phyloP scores from a whole-genome alignment of 2,888 invertebrate species.

The Tipula helvola region DNA sequence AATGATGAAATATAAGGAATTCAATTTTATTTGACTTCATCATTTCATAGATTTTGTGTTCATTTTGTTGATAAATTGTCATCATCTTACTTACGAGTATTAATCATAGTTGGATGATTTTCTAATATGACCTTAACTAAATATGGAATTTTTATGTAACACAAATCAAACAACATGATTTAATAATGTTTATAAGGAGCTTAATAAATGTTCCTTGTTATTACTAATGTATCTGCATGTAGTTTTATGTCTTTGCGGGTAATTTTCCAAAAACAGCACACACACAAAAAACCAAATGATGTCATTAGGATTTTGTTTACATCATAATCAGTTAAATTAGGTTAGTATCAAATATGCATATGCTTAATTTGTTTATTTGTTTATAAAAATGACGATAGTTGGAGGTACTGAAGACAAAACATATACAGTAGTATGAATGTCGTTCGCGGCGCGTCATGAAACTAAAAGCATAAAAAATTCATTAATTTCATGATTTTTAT shows the following conservation, averaged over 20 bases:
- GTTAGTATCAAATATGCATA: not conserved
- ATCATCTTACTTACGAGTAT: not conserved
- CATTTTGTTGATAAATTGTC: not conserved
- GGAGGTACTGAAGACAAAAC: too few species aligned
- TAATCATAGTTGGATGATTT: not conserved
- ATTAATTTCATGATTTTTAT: not conserved
- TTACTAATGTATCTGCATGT: not conserved
- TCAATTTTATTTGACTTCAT: not conserved
- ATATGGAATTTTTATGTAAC: not conserved
- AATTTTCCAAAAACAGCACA: not conserved
- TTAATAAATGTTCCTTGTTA: not conserved
- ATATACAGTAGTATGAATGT: not conserved
- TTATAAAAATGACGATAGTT: not conserved
- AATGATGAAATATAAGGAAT: not conserved
- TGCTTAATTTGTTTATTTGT: not conserved
- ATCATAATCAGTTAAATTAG: not conserved
- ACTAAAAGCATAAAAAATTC: not conserved
- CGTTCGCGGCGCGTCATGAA: not conserved
- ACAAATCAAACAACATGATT: not conserved
- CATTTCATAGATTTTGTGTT: not conserved
- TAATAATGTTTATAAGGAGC: not conserved
- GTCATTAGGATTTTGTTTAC: not conserved
- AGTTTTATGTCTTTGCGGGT: not conserved
- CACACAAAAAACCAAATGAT: not conserved
- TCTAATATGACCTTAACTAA: not conserved